Percentiles rank a stretch among this genome's conserved stretches.
These are phyloP conservation scores for Epicampocera succincta DNA, from an alignment of 2,888 invertebrate genomes.

Conservation along the genomic window DNA sequence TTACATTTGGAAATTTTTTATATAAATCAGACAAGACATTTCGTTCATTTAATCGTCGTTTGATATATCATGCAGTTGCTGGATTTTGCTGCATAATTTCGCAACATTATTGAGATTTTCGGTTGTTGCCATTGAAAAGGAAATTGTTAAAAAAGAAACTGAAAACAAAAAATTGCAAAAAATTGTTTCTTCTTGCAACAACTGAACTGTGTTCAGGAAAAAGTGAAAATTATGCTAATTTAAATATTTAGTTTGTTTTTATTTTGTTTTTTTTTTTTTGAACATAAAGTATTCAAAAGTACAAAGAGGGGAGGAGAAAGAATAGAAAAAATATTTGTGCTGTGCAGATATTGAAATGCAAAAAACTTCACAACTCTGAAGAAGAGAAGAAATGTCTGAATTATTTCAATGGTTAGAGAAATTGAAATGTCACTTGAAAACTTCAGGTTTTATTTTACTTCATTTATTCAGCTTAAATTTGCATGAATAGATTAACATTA, in stretches of 20 bases:
- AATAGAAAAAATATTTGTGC: too few species aligned
- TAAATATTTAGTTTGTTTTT: too few species aligned
- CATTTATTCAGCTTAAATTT: too few species aligned
- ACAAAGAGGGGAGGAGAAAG: too few species aligned
- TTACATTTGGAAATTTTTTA: conserved; percentile 14
- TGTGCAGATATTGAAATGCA: too few species aligned
- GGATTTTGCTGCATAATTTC: conserved; percentile 49
- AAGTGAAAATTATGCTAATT: conserved; percentile 55
- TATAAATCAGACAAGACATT: conserved; percentile 42
- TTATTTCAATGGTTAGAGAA: neutral
- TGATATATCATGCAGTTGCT: conserved; percentile 5
- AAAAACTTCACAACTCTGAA: too few species aligned
- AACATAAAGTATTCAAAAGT: neutral
- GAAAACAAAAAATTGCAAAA: neutral
- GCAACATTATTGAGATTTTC: conserved; percentile 46
- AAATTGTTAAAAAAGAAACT: conserved; percentile 36
- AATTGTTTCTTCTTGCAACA: conserved; percentile 28
- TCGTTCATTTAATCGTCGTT: neutral
- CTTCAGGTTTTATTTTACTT: too few species aligned
- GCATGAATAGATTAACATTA: too few species aligned
- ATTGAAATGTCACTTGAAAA: too few species aligned
- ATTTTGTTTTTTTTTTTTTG: conserved; percentile 7
- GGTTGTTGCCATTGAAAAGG: conserved; percentile 13
- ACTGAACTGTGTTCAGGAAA: conserved; percentile 29
- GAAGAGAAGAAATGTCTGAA: too few species aligned